phyloP scores from a whole-genome alignment of 1,140 invertebrate species.

The Lineus longissimus region DNA sequence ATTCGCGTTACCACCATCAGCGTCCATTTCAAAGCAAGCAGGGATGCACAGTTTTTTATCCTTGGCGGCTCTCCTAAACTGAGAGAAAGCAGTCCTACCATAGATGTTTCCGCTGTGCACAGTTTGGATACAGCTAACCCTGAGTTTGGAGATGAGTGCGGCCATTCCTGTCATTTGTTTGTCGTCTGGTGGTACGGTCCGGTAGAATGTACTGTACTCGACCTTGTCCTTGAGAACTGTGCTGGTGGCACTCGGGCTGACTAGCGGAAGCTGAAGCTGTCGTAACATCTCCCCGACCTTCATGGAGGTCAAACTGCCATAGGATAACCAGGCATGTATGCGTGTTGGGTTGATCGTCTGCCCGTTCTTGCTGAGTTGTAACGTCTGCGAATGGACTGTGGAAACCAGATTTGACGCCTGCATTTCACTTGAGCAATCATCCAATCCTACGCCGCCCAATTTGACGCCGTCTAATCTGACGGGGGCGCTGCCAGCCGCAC shows the following conservation, averaged over 20 bases:
- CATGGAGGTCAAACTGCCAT: constrained; percentile 24
- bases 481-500: constrained; percentile 23
- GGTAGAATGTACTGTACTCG: constrained; percentile 71
- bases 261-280: constrained; percentile 31
- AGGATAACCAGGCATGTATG: constrained; percentile 37
- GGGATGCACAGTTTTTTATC: constrained; percentile 38
- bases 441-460: constrained; percentile 34
- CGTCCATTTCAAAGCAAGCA: constrained; percentile 13
- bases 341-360: constrained; percentile 18
- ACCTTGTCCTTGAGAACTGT: constrained; percentile 69
- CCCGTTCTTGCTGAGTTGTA: constrained; percentile 17
- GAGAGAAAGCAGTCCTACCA: constrained; percentile 25
- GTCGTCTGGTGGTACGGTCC: constrained; percentile 75
- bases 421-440: constrained; percentile 36
- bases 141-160: constrained; percentile 30
- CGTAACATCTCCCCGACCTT: constrained; percentile 31
- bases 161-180: constrained; percentile 71
- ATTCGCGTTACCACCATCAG: neutral
- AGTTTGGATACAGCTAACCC: constrained; percentile 29
- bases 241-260: constrained; percentile 58
- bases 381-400: constrained; percentile 28
- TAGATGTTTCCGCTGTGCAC: constrained; percentile 29
- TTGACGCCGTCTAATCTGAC: constrained; percentile 31
- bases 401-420: constrained; percentile 30
- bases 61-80: constrained; percentile 22